Base-by-base conservation (phyloP, 2,797 vertebrate species). In the Psittacula derbiana region DNA sequence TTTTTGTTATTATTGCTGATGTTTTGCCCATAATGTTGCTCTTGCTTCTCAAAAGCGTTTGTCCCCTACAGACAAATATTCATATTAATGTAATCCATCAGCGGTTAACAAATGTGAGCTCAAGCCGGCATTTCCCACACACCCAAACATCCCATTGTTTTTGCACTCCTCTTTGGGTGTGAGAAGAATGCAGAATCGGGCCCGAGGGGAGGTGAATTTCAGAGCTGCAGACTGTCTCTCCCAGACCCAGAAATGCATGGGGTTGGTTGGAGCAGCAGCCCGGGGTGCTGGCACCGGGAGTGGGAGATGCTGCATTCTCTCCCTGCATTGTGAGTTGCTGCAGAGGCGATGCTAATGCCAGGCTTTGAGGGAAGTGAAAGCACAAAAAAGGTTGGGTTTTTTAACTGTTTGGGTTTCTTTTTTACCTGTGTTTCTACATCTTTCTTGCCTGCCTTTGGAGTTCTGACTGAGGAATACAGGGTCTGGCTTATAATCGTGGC, bases 41-140 rank as follows among this genome's bases (percentile, higher is more conserved):
- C 81, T 92, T 46, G 8, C 76, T 87, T 67, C 92, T 95, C 81
- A 60, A 95, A 96, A 95, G 90, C 79, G 73, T 92, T 89, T 73
- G 75, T 96, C 92, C 95, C 96, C 91, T 86, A 52, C 89, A 90
- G 96, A 94, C 93, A 69, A 80, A 94, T 83, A 93, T 95, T 87
- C 86, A 75, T 91, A 93, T 88, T 71, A 83, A 66, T 88, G 28
- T 62, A 88, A 95, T 96, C 93, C 90, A 84, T 85, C 95, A 93
- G 84, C 65, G 58, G 83, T 78, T 94, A 95, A 93, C 84, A 94
- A 92, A 53, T 44, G 58, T 66, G 67, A 74, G 76, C 70, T 84
- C 66, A 2, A 23, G 75, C 92, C 4, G 27, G 71, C 62, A 28
- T 85, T 93, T 93, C 60, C 57, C 0, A 5, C 50, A 31, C 67